Percentiles rank a stretch among this genome's conserved stretches.
phyloP scores from a whole-genome alignment of 1,140 invertebrate genomes.

The Drosophila baimaii region DNA sequence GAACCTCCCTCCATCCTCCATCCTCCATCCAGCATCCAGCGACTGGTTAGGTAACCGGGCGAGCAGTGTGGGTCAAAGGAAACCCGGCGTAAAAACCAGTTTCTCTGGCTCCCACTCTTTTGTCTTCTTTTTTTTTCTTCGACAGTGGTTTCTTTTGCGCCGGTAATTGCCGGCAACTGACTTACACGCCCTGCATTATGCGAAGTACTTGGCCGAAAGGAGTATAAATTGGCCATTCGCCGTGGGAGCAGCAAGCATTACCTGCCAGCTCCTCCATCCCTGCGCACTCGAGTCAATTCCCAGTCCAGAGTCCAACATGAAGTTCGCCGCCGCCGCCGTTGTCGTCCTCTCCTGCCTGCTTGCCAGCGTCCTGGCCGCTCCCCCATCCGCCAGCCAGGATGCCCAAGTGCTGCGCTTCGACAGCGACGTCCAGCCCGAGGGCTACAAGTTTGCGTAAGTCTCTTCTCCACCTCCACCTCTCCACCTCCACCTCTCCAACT shows the following conservation, averaged over 20 bases:
- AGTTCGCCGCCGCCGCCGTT: conserved; percentile 41
- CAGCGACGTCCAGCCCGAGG: conserved; percentile 68
- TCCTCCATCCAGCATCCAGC: conserved; percentile 20
- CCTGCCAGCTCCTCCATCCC: conserved; percentile 58
- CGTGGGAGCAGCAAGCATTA: conserved; percentile 65
- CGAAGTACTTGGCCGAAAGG: conserved; percentile 34
- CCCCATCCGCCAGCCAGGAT: conserved; percentile 46
- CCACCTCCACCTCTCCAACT: neutral
- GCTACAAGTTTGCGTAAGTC: conserved; percentile 74
- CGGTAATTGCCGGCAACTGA: conserved; percentile 30
- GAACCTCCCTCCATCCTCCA: conserved; percentile 11
- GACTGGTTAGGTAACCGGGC: conserved; percentile 43
- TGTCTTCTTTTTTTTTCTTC: conserved; percentile 14
- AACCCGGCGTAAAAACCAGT: conserved; percentile 49
- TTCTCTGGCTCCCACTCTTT: conserved; percentile 32
- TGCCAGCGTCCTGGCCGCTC: conserved; percentile 50
- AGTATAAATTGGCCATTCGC: conserved; percentile 71
- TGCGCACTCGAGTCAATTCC: conserved; percentile 38
- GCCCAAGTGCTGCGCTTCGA: conserved; percentile 68
- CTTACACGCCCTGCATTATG: conserved; percentile 38
- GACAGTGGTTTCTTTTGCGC: conserved; percentile 29
- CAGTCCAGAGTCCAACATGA: conserved; percentile 53
- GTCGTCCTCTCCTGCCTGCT: conserved; percentile 43
- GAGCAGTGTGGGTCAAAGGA: conserved; percentile 48
- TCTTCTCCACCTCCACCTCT: neutral